Base-by-base conservation (phyloP, 2,888 invertebrate genomes). In the Rugalucina vietnamica region DNA sequence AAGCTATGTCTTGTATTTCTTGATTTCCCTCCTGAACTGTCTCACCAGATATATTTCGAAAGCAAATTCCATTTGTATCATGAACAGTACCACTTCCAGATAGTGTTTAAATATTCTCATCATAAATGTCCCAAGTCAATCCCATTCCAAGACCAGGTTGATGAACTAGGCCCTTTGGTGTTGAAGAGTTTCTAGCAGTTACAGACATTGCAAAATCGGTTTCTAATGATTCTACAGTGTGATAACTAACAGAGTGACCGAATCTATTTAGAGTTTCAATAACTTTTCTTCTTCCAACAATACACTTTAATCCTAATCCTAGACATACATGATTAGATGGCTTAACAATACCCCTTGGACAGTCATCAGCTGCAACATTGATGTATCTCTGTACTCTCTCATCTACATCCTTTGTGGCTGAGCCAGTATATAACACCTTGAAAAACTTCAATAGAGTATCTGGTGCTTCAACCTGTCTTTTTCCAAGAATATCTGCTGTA, bases 1-100 rank as follows among this genome's bases (percentile, higher is more conserved):
- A n/a, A n/a, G n/a, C n/a, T n/a, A n/a, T n/a, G n/a, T n/a, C 50
- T 21, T 36, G 1, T 29, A 21, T n/a, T 24, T 1, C 27, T 29
- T 21, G 8, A 12, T 37, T 27, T 29, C n/a, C n/a, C 14, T n/a
- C 24, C 10, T 12, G 27, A 29, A 36, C 21, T n/a, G 54, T 37
- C 34, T n/a, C 50, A 24, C 36, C 60, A 37, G 27, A 24, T 18
- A 34, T 37, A 43, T 85, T 82, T 50, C 85, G 87, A 50, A 79
- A 87, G 43, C 85, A 85, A 21, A 86, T 86, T 0, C 86, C 84
- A 37, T 82, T 72, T 37, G 85, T 87, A 74, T 82, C 81, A 76
- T 85, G 87, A 18, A 87, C 50, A 1, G 87, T 87, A 21, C 76
- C 82, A 3, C 43, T n/a, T 12, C 85, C 85, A 21, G 85, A 82